These are phyloP conservation scores for Leptopterna dolabrata DNA, from an alignment of 2,888 invertebrate genomes.

Conservation along the genomic window DNA sequence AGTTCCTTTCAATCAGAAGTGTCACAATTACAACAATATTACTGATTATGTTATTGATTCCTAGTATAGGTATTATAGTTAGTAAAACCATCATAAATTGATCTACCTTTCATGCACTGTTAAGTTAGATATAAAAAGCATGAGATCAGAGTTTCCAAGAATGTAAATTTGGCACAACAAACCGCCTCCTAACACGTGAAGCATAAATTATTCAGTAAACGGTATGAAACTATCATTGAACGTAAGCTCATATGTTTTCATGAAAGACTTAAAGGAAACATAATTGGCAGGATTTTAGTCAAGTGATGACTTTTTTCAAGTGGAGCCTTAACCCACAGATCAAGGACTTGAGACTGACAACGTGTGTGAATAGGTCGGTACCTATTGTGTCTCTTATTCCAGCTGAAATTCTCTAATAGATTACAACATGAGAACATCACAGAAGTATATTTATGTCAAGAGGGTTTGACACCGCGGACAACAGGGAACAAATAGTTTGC, in stretches of 20 bases:
- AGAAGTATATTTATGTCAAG: no score
- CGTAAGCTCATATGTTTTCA: constrained; percentile 45
- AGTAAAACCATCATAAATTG: constrained; percentile 23
- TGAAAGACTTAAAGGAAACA: constrained; percentile 49
- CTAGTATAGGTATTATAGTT: constrained; percentile 20
- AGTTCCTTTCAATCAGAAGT: constrained; percentile 21
- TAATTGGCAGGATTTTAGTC: constrained; percentile 28
- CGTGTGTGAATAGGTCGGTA: background rate
- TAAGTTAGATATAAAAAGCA: constrained; percentile 37
- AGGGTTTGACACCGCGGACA: no score
- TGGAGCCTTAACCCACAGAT: background rate
- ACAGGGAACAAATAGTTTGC: no score
- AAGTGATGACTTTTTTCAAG: constrained; percentile 17
- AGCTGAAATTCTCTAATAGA: no score
- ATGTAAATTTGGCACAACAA: constrained; percentile 51
- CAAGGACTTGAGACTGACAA: background rate
- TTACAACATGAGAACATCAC: no score
- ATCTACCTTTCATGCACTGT: constrained; percentile 47
- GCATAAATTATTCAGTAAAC: constrained; percentile 5
- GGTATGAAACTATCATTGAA: constrained; percentile 25
- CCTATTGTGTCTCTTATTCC: no score
- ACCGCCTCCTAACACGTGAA: constrained; percentile 51
- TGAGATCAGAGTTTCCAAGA: constrained; percentile 53
- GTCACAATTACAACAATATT: constrained; percentile 46
- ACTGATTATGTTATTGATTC: constrained; percentile 42